Evolutionary conservation across 2,888 invertebrate genomes (phyloP).

Genomic region (Diaphora mendica): DNA sequence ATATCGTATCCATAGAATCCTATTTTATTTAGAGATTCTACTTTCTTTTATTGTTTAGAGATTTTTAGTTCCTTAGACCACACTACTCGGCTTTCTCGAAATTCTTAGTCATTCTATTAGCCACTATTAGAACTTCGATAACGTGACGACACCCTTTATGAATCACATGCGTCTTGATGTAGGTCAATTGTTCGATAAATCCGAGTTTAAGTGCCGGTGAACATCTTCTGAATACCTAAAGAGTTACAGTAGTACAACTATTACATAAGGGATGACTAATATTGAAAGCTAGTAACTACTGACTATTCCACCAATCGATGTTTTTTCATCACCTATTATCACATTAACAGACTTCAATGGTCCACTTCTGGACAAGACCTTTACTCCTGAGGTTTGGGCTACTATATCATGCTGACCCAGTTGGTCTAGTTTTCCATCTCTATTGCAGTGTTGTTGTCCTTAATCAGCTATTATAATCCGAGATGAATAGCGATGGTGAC

Average conservation of each 20-base stretch:
- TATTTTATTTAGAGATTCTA: no score
- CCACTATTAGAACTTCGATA: constrained; percentile 28
- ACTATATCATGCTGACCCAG: no score
- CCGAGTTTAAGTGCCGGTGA: neutral
- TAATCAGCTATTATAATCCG: no score
- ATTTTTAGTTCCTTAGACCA: neutral
- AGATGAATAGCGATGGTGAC: no score
- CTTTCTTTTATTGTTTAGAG: no score
- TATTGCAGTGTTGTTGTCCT: no score
- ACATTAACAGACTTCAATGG: no score
- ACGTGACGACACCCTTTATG: constrained; percentile 22
- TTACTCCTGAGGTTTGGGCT: no score
- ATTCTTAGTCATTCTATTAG: constrained; percentile 17
- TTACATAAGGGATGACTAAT: neutral
- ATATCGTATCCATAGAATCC: no score
- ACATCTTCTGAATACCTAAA: neutral
- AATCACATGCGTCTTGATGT: constrained; percentile 38
- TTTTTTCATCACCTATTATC: neutral
- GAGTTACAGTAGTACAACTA: neutral
- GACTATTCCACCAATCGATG: neutral
- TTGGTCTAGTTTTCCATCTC: no score
- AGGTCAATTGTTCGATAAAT: constrained; percentile 50
- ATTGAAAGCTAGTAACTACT: neutral
- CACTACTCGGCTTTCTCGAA: neutral
- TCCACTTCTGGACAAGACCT: no score